Evolutionary conservation across 2,113 vertebrate species (phyloP), one percentile per base, ranked within the genome.

Genomic region (Monopterus albus): DNA sequence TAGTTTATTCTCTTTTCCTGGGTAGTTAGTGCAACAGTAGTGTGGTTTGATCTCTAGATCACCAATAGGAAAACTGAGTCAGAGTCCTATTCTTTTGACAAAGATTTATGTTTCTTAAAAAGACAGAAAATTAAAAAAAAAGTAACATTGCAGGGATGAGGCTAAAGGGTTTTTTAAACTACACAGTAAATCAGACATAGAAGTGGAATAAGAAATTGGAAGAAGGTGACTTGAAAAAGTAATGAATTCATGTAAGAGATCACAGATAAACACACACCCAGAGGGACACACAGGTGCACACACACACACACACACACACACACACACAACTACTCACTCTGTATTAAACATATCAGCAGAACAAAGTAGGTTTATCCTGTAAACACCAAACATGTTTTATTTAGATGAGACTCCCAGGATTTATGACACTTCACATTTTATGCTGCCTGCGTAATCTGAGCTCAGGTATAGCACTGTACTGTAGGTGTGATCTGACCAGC

Each of bases 381-480:
- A 76, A 72, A 75, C 43, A 36, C n/a, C 49, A 50, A 39, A 39
- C 10, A 21, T 67, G 42, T 70, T 79, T 88, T 82, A 77, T 85
- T 81, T 71, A 71, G 71, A 79, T 74, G 72, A 76, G 57, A 56
- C 28, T 33, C 17, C 5, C 9, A 23, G 68, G 64, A 81, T 87
- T 82, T 84, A 79, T 71, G 58, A 46, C 65, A 50, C 56, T 61
- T 60, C 21, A 13, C 51, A 72, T 79, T 79, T 67, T 55, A 80
- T 63, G 55, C 52, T 47, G 6, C 17, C 72, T 46, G 65, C 64
- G 61, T 66, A 64, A 82, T 72, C 57, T 61, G 17, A 40, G 56
- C 6, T 61, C 62, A 18, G 23, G 31, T 38, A 29, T 40, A 51
- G 56, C 3, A 8, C 56, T 18, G 47, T 35, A 8, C 56, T 18